Conservation (phyloP, 2,888 invertebrate genomes). For the Pegoplata infirma region DNA sequence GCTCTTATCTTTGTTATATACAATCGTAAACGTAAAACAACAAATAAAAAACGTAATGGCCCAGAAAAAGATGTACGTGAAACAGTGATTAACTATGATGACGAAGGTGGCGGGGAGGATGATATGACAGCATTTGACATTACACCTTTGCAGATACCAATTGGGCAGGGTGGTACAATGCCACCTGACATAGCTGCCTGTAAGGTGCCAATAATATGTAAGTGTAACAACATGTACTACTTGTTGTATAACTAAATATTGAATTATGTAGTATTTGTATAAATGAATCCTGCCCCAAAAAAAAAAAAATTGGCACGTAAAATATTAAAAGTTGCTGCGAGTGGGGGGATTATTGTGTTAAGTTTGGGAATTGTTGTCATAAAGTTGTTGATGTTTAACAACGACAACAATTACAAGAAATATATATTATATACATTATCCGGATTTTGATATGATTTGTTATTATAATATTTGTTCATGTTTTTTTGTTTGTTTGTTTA, state of each 20-base stretch:
- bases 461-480: not conserved
- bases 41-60: constrained; percentile 91
- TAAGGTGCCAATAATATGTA: constrained; percentile 82
- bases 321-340: constrained; percentile 57
- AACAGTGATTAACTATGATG: constrained; percentile 99
- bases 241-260: constrained; percentile 7
- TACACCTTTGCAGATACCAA: constrained; percentile 96
- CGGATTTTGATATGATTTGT: not conserved
- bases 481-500: constrained; percentile 6
- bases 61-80: constrained; percentile 99
- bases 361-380: constrained; percentile 5
- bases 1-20: constrained; percentile 97
- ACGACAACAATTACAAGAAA: not conserved
- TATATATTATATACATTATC: constrained; percentile 1
- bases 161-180: constrained; percentile 86
- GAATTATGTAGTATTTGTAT: not conserved
- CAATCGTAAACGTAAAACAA: constrained; percentile 92
- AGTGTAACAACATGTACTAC: too few species aligned
- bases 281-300: not conserved
- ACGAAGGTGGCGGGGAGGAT: constrained; percentile 99
- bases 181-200: constrained; percentile 90
- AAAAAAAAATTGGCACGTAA: constrained; percentile 44
- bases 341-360: constrained; percentile 8
- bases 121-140: constrained; percentile 99
- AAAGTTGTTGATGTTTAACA: constrained; percentile 8